Evolutionary conservation across 2,888 invertebrate genomes (phyloP), one percentile per base, ranked within the genome.

Genomic region (Nebria brevicollis): DNA sequence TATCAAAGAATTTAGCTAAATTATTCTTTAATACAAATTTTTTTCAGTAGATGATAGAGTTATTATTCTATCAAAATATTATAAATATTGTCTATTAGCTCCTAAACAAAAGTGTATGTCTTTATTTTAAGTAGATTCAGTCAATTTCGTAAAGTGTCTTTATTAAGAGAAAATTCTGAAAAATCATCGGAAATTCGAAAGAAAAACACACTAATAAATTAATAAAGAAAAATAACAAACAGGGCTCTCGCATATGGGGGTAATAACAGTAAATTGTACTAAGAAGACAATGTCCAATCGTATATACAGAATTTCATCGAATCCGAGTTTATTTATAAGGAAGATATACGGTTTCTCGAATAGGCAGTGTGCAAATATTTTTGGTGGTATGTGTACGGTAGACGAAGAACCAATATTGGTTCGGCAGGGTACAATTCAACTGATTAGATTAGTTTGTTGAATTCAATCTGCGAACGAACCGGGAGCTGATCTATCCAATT

Each of bases 321-420:
- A 54, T 8, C 41, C 20, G 66, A 66, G 26, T 76, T 54, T 76
- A 34, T 66, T 76, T 76, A 13, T 64, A 43, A 70, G 68, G 64
- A 70, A 68, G 25, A 43, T 42, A 68, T 68, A 77, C 68, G 68
- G 54, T 54, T 54, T 6, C 54, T 54, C 54, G 54, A 11, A 54
- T 54, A 42, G 70, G 72, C 77, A 83, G 84, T 83, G 83, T 84
- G 84, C 84, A 85, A 85, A 82, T 83, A 82, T 83, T 83, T 84
- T 83, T 84, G 83, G 72, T 54, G 4, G 54, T 54, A 72, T 54
- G 54, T 54, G 54, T 54, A 54, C 13, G 75, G 26, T 8, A n/a
- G 41, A 13, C 41, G 42, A 41, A 75, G 80, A 80, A 75, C 80
- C 75, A 80, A 80, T 80, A 80, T 80, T 80, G 80, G 75, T 80